Conservation (phyloP, 2,113 vertebrate genomes). For the Petaurus breviceps region DNA sequence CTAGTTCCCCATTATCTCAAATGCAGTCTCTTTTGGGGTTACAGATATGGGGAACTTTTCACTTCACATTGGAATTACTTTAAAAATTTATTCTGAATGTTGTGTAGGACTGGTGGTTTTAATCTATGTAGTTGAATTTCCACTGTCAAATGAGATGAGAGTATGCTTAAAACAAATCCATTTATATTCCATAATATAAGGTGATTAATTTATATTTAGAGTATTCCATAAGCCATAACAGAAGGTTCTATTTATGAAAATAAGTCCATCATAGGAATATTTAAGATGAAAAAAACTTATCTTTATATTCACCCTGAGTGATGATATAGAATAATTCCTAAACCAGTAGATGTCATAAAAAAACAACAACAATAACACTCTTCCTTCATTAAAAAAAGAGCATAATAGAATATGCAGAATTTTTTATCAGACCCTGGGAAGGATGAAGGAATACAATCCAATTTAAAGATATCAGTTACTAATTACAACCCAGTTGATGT, state of each 20-base stretch:
- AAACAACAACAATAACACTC: too few species aligned
- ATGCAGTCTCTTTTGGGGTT: not conserved
- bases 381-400: not conserved
- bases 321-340: not conserved
- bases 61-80: not conserved
- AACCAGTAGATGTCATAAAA: not conserved
- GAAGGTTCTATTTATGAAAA: not conserved
- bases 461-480: not conserved
- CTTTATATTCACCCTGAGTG: not conserved
- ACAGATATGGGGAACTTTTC: not conserved
- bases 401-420: not conserved
- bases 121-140: not conserved
- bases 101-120: not conserved
- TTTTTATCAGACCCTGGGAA: not conserved
- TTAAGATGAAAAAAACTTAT: not conserved
- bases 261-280: not conserved
- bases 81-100: not conserved
- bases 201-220: not conserved
- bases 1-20: not conserved
- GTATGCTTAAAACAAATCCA: not conserved
- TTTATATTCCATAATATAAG: not conserved
- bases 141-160: not conserved
- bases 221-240: not conserved
- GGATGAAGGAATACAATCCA: not conserved
- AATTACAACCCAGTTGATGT: not conserved